Base-by-base conservation (phyloP, 2,113 vertebrate species). In the Corythaixoides concolor region DNA sequence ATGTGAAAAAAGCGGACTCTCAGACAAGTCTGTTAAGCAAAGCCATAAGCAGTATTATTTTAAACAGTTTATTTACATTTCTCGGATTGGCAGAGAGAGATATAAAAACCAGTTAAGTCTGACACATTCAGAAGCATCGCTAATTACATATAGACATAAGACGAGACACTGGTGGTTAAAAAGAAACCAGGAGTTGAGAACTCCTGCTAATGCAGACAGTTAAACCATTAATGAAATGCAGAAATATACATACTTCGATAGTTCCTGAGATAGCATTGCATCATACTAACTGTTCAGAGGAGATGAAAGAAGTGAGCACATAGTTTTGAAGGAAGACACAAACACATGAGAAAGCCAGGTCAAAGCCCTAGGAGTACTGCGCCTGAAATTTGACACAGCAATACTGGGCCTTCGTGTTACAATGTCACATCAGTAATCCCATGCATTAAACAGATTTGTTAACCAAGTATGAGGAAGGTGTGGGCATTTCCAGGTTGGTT, bases 61-160 rank as follows among this genome's bases (percentile, higher is more conserved):
- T 96, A 95, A 95, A 87, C 86, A 96, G 74, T 98, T 98, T 98
- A 98, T 98, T 98, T 98, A 98, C 97, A 98, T 90, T 85, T 41
- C 78, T 97, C 84, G 79, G 91, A 94, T 68, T 89, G 79, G 62
- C 67, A 97, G 90, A 95, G 62, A 85, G 56, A 95, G 63, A 91
- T 76, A 97, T 95, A 96, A 93, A 98, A 98, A 97, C 28, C 60
- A 97, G 56, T 80, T 50, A 89, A 68, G 66, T 67, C 77, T 90
- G 88, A 94, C 94, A 96, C 52, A 23, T 55, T 94, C 77, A 90
- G 80, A 97, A 97, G 86, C 93, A 78, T 41, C 59, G 90, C 67
- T 97, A 67, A 33, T 95, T 93, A 92, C 67, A 97, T n/a, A 94
- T 26, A 91, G 75, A 95, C 81, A 85, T 37, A 96, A 95, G 67